These are phyloP conservation scores for Ichneumoninae sp. DNA, from an alignment of 2,888 invertebrate species.

Conservation along the genomic window DNA sequence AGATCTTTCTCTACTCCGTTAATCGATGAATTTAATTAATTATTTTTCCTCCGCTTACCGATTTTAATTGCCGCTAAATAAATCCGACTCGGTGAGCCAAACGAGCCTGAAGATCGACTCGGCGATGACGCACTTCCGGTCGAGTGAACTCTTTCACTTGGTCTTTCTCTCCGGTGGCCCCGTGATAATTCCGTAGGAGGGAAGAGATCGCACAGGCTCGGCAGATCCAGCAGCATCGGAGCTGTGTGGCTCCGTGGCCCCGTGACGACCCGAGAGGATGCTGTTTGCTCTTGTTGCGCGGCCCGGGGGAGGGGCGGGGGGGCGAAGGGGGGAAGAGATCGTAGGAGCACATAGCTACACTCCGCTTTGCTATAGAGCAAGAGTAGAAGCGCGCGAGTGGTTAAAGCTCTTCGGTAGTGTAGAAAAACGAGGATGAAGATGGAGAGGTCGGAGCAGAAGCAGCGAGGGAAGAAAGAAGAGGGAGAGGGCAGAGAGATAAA, in stretches of 20 bases:
- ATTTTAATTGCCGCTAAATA: background rate
- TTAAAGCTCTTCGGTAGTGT: conserved; percentile 52
- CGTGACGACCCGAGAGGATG: conserved; percentile 80
- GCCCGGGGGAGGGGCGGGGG: conserved; percentile 70
- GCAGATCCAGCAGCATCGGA: conserved; percentile 76
- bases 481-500: conserved; percentile 49
- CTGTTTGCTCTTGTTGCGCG: conserved; percentile 82
- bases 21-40: background rate
- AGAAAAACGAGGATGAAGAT: conserved; percentile 63
- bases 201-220: conserved; percentile 64
- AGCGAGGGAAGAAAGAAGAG: conserved; percentile 31
- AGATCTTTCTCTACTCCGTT: background rate
- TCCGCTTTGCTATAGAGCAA: conserved; percentile 33
- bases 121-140: conserved; percentile 80
- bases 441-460: conserved; percentile 56
- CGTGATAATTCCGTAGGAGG: conserved; percentile 78
- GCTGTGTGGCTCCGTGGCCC: conserved; percentile 80
- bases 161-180: conserved; percentile 72
- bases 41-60: background rate
- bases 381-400: conserved; percentile 49
- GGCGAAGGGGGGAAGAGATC: background rate
- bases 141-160: conserved; percentile 69
- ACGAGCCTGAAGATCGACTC: conserved; percentile 31
- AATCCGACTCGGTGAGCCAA: conserved; percentile 7
- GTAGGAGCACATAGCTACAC: conserved; percentile 47